Evolutionary conservation across 1,140 invertebrate species (phyloP), one percentile per base, ranked within the genome.

Genomic region (Pogonomyrmex barbatus): DNA sequence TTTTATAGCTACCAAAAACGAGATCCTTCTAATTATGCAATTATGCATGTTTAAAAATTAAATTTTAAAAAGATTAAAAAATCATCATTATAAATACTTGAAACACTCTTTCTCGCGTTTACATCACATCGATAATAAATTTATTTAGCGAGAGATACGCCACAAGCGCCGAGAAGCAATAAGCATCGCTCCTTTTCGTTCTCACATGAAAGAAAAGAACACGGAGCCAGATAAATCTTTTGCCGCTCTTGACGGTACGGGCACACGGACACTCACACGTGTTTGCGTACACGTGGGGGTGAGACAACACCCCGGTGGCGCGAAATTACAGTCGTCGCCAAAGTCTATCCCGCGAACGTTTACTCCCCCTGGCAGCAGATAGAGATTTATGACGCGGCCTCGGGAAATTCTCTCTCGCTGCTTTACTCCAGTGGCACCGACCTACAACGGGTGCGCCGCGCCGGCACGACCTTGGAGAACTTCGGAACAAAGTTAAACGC

Each of bases 401-500:
- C 86, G 91, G 79, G 90, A 93, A 93, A 92, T 90, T 90, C 85
- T 87, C 78, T 78, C 87, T 78, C 87, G 78, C 47, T 79, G 75
- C 54, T 86, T 78, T 56, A 65, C 87, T 89, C 85, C 75, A 84
- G 87, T 88, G 90, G 90, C 92, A 92, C 88, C 93, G 93, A 94
- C 93, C 93, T 93, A 93, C 91, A 93, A 87, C 87, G 87, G 81
- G 52, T 79, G 81, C 84, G 78, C 73, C 60, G 85, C 88, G 79
- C 54, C 79, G 79, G 90, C 92, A 91, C 93, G 93, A 94, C 93
- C 93, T 94, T 94, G 93, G 92, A 93, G 91, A 94, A 94, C 93
- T 94, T 94, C 87, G 90, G 91, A 94, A 94, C 93, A 94, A 93
- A 94, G 93, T 94, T 94, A 93, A 93, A 93, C 89, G 87, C 65